Evolutionary conservation across 2,888 invertebrate species (phyloP).

Genomic region (Cistogaster globosa): DNA sequence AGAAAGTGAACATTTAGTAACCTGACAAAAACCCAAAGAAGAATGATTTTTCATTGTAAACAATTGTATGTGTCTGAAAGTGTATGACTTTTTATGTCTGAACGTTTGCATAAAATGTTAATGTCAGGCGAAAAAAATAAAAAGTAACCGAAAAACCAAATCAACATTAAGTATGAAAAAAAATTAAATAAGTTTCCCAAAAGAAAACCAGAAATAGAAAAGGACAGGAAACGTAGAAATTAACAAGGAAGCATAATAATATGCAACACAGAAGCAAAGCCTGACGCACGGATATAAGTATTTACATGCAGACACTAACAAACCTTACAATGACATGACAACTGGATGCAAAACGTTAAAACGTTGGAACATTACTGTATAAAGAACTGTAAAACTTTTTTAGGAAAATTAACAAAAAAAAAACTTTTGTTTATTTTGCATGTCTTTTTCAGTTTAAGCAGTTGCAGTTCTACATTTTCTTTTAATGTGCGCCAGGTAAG

Average conservation of each 20-base stretch:
- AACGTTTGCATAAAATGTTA: conserved; percentile 63
- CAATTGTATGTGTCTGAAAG: background rate
- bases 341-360: conserved; percentile 45
- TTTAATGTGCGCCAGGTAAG: conserved; percentile 28
- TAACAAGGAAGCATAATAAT: conserved; percentile 34
- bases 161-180: conserved; percentile 13
- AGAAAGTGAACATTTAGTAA: conserved; percentile 60
- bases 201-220: conserved; percentile 1
- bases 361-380: conserved; percentile 25
- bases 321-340: conserved; percentile 25
- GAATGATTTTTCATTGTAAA: background rate
- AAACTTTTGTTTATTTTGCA: conserved; percentile 55
- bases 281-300: conserved; percentile 11
- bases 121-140: conserved; percentile 48
- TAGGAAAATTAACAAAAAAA: conserved; percentile 15
- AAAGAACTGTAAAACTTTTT: conserved; percentile 17
- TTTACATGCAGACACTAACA: too few relatives aligned
- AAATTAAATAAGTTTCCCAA: conserved; percentile 15
- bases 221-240: background rate
- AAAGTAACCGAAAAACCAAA: conserved; percentile 29
- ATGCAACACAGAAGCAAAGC: conserved; percentile 7
- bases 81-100: conserved; percentile 6
- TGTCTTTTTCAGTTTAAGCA: conserved; percentile 37
- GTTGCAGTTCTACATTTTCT: conserved; percentile 10
- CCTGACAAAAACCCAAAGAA: conserved; percentile 37